phyloP scores from a whole-genome alignment of 2,113 vertebrate species.

The Scytalopus superciliaris region DNA sequence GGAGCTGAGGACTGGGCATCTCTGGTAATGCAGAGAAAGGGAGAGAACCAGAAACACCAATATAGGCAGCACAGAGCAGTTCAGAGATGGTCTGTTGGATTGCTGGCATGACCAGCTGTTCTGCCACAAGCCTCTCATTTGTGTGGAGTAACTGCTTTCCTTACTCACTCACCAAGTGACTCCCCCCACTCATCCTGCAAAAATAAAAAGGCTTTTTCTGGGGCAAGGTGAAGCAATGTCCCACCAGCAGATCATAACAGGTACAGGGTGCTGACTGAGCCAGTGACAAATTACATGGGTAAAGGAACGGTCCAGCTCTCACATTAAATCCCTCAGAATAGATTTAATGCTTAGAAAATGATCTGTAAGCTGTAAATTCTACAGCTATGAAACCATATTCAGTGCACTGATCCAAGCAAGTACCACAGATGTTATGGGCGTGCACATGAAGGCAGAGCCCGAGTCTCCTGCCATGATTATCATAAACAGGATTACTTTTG shows the following conservation, averaged over 20 bases:
- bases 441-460: background rate
- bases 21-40: background rate
- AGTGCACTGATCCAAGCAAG: background rate
- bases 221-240: background rate
- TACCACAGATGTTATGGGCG: conserved; percentile 5
- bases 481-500: conserved; percentile 51
- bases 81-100: background rate
- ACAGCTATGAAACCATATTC: background rate
- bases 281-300: background rate
- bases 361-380: conserved; percentile 10
- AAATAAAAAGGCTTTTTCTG: background rate
- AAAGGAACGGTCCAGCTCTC: background rate
- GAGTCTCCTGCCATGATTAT: background rate
- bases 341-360: conserved; percentile 13
- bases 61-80: background rate
- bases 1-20: background rate
- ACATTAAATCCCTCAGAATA: background rate
- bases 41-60: background rate
- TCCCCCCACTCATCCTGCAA: background rate
- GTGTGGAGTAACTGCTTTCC: background rate
- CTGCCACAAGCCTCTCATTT: background rate
- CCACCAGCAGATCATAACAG: background rate
- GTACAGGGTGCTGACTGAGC: background rate
- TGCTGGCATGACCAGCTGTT: background rate
- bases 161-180: background rate